Conservation (phyloP, 2,888 invertebrate species). For the Agrochola litura region DNA sequence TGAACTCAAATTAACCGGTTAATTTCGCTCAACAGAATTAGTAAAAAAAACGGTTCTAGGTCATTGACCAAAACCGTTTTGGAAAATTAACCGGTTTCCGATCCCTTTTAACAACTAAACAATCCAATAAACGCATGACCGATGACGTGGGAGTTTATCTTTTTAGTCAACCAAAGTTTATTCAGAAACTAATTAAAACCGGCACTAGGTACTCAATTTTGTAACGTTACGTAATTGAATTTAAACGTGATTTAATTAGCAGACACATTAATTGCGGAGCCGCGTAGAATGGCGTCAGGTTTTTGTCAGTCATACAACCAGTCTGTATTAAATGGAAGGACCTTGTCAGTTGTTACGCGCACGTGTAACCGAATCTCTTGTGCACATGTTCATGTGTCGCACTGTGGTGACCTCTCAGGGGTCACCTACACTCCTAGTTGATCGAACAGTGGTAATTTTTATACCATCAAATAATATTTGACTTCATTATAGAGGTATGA, state of each 20-base stretch:
- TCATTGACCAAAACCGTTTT: too few relatives aligned
- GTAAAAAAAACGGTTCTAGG: too few relatives aligned
- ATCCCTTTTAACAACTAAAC: background rate
- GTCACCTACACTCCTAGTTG: background rate
- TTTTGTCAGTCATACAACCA: slow-evolving; percentile 30
- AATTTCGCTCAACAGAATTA: too few relatives aligned
- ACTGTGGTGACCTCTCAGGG: background rate
- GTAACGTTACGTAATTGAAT: background rate
- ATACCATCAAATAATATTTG: background rate
- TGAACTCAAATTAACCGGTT: too few relatives aligned
- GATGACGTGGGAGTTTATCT: background rate
- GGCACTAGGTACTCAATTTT: background rate
- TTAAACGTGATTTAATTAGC: background rate
- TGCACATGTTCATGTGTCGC: background rate
- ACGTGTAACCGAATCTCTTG: slow-evolving; percentile 29
- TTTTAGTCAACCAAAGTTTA: background rate
- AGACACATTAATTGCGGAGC: slow-evolving; percentile 1
- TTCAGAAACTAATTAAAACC: background rate
- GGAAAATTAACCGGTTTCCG: too few relatives aligned
- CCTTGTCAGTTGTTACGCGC: slow-evolving; percentile 24
- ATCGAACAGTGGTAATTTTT: background rate
- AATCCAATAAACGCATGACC: background rate
- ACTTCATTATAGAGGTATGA: too few relatives aligned
- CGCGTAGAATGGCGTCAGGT: slow-evolving; percentile 7
- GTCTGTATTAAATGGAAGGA: slow-evolving; percentile 7